Base-by-base conservation (phyloP, 1,140 invertebrate species). In the Leptopilina boulardi region DNA sequence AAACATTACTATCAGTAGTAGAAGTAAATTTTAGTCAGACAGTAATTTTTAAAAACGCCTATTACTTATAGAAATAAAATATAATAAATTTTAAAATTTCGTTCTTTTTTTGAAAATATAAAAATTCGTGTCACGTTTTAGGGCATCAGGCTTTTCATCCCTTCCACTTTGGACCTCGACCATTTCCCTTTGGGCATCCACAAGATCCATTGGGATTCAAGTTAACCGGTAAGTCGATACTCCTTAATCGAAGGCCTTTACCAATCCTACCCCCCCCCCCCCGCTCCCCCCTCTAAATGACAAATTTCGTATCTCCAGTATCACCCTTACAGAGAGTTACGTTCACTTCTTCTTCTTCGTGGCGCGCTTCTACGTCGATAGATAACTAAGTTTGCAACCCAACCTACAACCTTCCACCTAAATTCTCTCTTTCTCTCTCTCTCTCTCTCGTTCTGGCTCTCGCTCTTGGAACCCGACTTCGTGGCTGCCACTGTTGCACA, bases 131-230 rank as follows among this genome's bases (percentile, higher is more conserved):
- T 85, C 82, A 86, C 80, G 81, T 92, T 92, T 73, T 87, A 93
- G 93, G 96, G 73, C 95, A 96, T 86, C 95, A 96, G 87, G 94
- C 94, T 54, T 96, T 97, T 87, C 96, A 97, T 92, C 96, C 95
- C 44, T 97, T 96, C 89, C 95, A 96, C 84, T 97, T 96, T 89
- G 96, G 95, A 75, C 95, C 95, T 34, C 91, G 94, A 73, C 93
- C 95, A 59, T 96, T 96, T 87, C 94, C 94, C 30, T 95, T 96
- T 75, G 95, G 95, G 85, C 95, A 95, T 23, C 92, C 96, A 13
- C 94, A 96, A 89, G 95, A 95, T 72, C 94, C 94, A 19, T 87
- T 97, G 86, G 95, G 95, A 82, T 96, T 96, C 89, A 97, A 96
- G 91, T 91, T 97, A 81, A 95, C 95, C 89, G 95, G 96, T 96